Percentiles rank a stretch among this genome's conserved stretches.
Evolutionary conservation across 2,113 vertebrate species (phyloP).

Genomic region (Empidonax traillii): DNA sequence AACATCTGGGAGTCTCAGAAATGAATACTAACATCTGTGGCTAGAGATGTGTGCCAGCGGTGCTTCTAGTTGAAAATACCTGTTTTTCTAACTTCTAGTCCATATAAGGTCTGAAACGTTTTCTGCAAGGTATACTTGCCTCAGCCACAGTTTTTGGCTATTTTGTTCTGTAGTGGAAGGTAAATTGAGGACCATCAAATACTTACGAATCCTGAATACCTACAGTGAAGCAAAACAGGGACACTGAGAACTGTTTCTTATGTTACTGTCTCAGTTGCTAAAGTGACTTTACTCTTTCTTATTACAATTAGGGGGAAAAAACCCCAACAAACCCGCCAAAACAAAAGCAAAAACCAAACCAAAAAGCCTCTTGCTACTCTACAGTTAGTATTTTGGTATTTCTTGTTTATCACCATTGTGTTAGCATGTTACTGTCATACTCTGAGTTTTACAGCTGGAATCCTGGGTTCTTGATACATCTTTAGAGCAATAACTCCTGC

Average conservation of each 20-base stretch:
- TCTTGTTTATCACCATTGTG: neutral
- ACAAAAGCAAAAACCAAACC: neutral
- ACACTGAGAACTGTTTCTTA: neutral
- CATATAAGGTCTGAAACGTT: neutral
- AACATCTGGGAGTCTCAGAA: neutral
- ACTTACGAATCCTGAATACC: rapidly evolving
- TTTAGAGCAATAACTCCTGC: slow-evolving; percentile 6
- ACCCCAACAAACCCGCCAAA: neutral
- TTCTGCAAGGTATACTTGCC: neutral
- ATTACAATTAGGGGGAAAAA: neutral
- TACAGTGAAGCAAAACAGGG: neutral
- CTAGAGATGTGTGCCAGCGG: neutral
- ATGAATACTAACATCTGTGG: neutral
- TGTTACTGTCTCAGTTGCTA: neutral
- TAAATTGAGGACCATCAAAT: neutral
- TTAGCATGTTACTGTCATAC: neutral
- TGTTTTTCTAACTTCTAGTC: neutral
- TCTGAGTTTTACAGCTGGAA: slow-evolving; percentile 1
- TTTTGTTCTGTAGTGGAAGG: neutral
- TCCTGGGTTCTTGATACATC: neutral
- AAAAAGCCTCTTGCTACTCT: neutral
- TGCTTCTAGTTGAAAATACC: neutral
- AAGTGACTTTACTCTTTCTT: neutral
- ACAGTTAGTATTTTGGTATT: neutral
- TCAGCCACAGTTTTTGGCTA: neutral